Conservation (phyloP, 2,797 vertebrate genomes). For the Petrocephalus sullivani region DNA sequence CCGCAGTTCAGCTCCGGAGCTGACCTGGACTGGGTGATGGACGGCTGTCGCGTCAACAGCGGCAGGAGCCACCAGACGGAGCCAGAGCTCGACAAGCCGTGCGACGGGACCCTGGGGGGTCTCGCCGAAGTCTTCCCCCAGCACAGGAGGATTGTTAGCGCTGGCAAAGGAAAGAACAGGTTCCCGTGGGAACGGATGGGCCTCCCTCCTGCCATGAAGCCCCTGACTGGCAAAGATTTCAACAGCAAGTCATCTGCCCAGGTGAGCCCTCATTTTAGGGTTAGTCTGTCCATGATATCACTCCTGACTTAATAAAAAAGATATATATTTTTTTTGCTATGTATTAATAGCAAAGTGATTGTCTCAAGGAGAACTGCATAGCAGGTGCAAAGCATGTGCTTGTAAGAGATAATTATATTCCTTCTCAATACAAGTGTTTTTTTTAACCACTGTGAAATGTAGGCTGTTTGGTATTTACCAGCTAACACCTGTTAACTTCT, state of each 20-base stretch:
- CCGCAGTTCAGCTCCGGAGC: conserved; percentile 59
- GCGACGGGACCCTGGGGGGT: conserved; percentile 53
- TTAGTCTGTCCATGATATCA: neutral
- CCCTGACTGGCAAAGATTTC: conserved; percentile 42
- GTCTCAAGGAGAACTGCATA: neutral
- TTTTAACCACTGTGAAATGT: neutral
- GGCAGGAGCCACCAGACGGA: conserved; percentile 64
- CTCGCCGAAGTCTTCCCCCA: conserved; percentile 44
- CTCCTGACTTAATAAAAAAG: neutral
- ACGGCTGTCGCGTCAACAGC: conserved; percentile 67
- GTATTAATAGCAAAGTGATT: neutral
- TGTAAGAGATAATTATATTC: neutral
- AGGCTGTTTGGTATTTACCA: neutral
- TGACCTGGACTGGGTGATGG: conserved; percentile 80
- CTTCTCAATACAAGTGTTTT: neutral
- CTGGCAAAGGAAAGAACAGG: conserved; percentile 82
- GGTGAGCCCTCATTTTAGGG: conserved; percentile 44
- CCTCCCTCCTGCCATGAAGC: conserved; percentile 48
- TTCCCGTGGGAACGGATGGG: conserved; percentile 82
- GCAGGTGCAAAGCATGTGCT: neutral
- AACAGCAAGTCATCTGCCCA: conserved; percentile 51
- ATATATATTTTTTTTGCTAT: neutral
- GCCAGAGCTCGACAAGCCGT: conserved; percentile 44
- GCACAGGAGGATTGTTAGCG: conserved; percentile 77
- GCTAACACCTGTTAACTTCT: neutral